phyloP scores from a whole-genome alignment of 1,140 invertebrate species.

The Zaprionus nigranus region DNA sequence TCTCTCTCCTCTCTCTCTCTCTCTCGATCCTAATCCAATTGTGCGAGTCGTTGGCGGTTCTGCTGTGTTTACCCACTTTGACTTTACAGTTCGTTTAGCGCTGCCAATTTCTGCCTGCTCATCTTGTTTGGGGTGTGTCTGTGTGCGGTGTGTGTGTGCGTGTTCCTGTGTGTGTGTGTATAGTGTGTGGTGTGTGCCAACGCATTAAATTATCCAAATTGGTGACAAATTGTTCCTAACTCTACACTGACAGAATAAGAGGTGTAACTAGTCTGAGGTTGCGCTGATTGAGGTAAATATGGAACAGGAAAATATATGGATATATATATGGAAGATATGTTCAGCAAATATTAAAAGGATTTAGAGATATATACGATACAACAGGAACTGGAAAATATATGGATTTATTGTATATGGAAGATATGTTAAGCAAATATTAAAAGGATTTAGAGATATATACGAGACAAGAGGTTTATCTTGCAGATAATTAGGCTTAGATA shows the following conservation, averaged over 20 bases:
- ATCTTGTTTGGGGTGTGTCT: slow-evolving; percentile 29
- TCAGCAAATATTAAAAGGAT: not conserved
- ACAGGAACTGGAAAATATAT: not conserved
- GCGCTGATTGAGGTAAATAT: not conserved
- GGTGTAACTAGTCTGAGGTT: slow-evolving; percentile 2
- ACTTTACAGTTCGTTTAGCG: slow-evolving; percentile 41
- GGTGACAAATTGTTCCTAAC: slow-evolving; percentile 60
- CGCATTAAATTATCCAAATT: slow-evolving; percentile 71
- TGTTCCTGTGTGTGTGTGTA: slow-evolving; percentile 17
- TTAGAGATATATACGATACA: not conserved
- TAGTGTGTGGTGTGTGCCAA: slow-evolving; percentile 45
- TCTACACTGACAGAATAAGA: slow-evolving; percentile 10
- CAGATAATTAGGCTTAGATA: too few species aligned
- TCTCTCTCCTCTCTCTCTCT: not conserved
- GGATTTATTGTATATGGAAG: not conserved
- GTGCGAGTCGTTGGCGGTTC: slow-evolving; percentile 46
- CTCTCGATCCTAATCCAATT: slow-evolving; percentile 67
- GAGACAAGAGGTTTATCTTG: not conserved
- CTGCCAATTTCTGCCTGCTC: slow-evolving; percentile 49
- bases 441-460: not conserved
- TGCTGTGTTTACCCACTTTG: slow-evolving; percentile 48
- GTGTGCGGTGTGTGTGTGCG: slow-evolving; percentile 13
- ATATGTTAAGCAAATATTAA: not conserved
- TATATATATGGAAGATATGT: not conserved
- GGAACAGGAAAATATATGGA: not conserved